Conservation (phyloP, 2,888 invertebrate species). For the Sphaerophoria taeniata region DNA sequence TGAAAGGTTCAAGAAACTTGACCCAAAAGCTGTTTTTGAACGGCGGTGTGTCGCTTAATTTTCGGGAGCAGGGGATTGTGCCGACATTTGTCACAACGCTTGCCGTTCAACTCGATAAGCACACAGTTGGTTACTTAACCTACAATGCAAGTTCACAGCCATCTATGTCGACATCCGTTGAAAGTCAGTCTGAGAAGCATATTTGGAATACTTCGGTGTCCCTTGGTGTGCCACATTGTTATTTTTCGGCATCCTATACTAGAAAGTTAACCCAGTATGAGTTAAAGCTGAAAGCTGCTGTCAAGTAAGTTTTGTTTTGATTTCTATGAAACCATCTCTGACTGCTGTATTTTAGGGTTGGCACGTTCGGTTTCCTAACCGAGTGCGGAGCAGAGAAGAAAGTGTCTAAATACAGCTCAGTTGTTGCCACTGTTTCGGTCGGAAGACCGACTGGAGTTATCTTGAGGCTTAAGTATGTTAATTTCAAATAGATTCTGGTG, state of each 20-base stretch:
- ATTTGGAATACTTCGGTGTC: slow-evolving; percentile 89
- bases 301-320: slow-evolving; percentile 87
- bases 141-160: slow-evolving; percentile 89
- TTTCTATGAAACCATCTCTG: slow-evolving; percentile 31
- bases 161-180: slow-evolving; percentile 91
- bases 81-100: slow-evolving; percentile 91
- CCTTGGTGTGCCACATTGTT: slow-evolving; percentile 92
- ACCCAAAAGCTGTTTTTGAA: slow-evolving; percentile 90
- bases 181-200: slow-evolving; percentile 89
- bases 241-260: slow-evolving; percentile 89
- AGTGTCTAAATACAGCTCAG: slow-evolving; percentile 93
- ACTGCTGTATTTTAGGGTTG: slow-evolving; percentile 85
- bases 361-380: slow-evolving; percentile 92
- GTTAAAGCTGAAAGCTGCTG: slow-evolving; percentile 89
- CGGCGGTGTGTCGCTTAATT: slow-evolving; percentile 89
- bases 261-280: slow-evolving; percentile 92
- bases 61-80: slow-evolving; percentile 89
- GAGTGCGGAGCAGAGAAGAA: slow-evolving; percentile 97
- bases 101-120: slow-evolving; percentile 93
- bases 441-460: slow-evolving; percentile 95
- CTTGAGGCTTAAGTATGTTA: slow-evolving; percentile 90
- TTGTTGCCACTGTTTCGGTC: slow-evolving; percentile 92
- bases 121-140: slow-evolving; percentile 94
- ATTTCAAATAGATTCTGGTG: not conserved
- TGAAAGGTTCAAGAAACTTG: slow-evolving; percentile 91